Evolutionary conservation across 2,888 invertebrate genomes (phyloP).

Genomic region (Capitulum mitella): DNA sequence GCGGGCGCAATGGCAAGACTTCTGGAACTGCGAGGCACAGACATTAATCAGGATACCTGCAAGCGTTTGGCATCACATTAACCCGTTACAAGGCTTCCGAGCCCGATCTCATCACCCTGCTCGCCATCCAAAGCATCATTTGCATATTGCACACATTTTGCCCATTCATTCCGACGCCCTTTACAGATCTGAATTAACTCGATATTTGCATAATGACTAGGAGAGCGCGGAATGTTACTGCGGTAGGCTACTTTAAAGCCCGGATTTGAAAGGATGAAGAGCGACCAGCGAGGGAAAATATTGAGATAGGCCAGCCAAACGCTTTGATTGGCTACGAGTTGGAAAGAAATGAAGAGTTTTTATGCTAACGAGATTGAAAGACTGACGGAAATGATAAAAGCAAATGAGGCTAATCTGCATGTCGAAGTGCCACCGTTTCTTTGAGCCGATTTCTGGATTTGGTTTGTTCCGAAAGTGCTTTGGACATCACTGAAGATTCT

Average conservation of each 20-base stretch:
- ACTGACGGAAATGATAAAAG: constrained; percentile 11
- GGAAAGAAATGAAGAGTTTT: constrained; percentile 14
- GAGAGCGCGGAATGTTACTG: background rate
- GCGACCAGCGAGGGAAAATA: background rate
- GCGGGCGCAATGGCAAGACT: no score
- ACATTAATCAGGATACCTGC: no score
- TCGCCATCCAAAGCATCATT: background rate
- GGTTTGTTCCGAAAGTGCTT: no score
- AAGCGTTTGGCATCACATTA: no score
- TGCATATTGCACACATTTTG: background rate
- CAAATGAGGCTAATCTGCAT: background rate
- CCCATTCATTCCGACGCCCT: background rate
- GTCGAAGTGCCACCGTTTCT: background rate
- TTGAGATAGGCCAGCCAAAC: background rate
- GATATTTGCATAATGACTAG: background rate
- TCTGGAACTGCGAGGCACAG: no score
- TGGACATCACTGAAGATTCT: background rate
- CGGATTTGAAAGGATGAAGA: background rate
- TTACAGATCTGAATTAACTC: constrained; percentile 3
- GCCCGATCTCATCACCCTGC: no score
- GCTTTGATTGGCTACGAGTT: background rate
- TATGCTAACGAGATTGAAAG: constrained; percentile 16
- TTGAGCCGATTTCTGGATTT: background rate
- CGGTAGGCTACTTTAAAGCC: background rate
- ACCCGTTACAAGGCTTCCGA: no score